Base-by-base conservation (phyloP, 2,113 vertebrate species). In the Lasiurus cinereus region DNA sequence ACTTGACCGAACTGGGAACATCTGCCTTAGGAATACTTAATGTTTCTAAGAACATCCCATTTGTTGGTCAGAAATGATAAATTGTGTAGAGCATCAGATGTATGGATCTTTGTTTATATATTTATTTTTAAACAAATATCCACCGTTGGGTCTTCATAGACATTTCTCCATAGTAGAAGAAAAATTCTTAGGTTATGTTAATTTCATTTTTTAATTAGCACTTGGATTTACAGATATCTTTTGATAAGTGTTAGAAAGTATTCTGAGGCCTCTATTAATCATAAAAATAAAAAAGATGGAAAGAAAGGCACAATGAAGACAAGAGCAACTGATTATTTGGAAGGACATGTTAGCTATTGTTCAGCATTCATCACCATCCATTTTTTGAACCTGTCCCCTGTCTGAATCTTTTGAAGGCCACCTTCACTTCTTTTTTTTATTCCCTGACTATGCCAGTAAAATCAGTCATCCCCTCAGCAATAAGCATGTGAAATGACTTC, bases 401-500 rank as follows among this genome's bases (percentile, higher is more conserved):
- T n/a, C 56, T n/a, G 64, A 52, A 48, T 84, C 84, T 94, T 93
- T 72, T 73, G 88, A 95, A 94, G 89, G 93, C 95, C 83, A 94
- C 93, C 84, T 88, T 96, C 36, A 0, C 67, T 76, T 70, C 27
- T 82, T 74, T 88, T 94, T 79, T 91, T 90, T 88, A 36, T 50
- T 88, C 78, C 64, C 59, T 91, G 91, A 76, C 77, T 66, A 83
- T 54, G 91, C 87, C 93, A 77, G 95, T 92, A 94, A 94, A 88
- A 50, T 92, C 94, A 93, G 96, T 96, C 96, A 97, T 97, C 82
- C 95, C 74, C 70, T 97, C 69, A 97, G 97, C 94, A 78, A 91
- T 95, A 95, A 97, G 84, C 93, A 95, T 54, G 88, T 93, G 96
- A 97, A 98, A 98, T 89, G 90, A 96, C 91, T 95, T 98, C 91